A percentile compares a stretch with the other conserved stretches of the same genome.
These are phyloP conservation scores for Zeuzera pyrina DNA, from an alignment of 2,888 invertebrate genomes.

Conservation along the genomic window DNA sequence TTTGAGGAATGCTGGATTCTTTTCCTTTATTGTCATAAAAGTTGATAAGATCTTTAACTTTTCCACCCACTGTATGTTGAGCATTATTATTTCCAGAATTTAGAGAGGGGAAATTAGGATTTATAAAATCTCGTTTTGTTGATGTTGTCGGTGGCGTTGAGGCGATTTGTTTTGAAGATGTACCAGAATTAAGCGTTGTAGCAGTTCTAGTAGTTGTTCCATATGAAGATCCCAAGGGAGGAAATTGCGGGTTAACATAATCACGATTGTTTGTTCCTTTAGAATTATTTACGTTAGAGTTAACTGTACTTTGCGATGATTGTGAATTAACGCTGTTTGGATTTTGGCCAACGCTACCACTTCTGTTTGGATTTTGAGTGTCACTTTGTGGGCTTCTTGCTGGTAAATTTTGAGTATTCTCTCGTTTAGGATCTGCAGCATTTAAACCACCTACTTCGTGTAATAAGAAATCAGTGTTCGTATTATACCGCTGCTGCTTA, in stretches of 20 bases:
- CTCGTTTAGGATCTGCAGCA: slow-evolving; percentile 26
- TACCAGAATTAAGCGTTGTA: slow-evolving; percentile 17
- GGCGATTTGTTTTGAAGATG: slow-evolving; percentile 7
- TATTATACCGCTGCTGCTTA: slow-evolving; percentile 30
- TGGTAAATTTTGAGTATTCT: slow-evolving; percentile 19
- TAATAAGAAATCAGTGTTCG: slow-evolving; percentile 49
- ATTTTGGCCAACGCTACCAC: no score
- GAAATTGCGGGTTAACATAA: slow-evolving; percentile 9
- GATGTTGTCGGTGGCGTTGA: slow-evolving; percentile 13
- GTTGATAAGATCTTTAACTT: slow-evolving; percentile 55
- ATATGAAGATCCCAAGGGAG: background rate
- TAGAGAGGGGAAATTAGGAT: slow-evolving; percentile 28
- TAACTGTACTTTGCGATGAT: no score
- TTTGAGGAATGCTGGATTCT: slow-evolving; percentile 25
- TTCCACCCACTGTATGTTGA: slow-evolving; percentile 23
- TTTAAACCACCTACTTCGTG: slow-evolving; percentile 46
- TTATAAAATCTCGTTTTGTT: slow-evolving; percentile 45
- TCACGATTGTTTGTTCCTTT: no score
- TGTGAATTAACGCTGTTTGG: no score
- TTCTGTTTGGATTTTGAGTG: background rate
- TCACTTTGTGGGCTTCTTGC: slow-evolving; percentile 2
- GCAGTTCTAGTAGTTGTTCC: slow-evolving; percentile 4
- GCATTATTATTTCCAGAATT: background rate
- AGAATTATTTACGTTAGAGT: no score
- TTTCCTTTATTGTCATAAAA: slow-evolving; percentile 41